Evolutionary conservation across 2,888 invertebrate genomes (phyloP).

Genomic region (Lymantria monacha): DNA sequence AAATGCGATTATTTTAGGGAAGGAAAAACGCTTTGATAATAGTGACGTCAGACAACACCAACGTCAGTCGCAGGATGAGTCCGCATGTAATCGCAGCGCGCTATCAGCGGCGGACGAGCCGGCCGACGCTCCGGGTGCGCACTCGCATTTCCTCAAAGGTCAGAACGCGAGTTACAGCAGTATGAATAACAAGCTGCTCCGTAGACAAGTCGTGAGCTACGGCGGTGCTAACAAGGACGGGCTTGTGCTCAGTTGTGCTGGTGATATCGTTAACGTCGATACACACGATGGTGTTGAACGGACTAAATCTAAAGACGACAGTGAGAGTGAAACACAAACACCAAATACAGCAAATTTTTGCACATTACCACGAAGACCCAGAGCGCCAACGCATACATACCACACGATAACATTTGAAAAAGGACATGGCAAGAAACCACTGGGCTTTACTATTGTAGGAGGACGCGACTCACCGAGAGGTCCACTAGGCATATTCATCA

Average conservation of each 20-base stretch:
- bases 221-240: constrained; percentile 73
- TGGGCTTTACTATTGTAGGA: constrained; percentile 95
- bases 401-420: constrained; percentile 90
- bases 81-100: constrained; percentile 73
- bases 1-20: constrained; percentile 81
- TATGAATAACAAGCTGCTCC: constrained; percentile 83
- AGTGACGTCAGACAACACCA: constrained; percentile 87
- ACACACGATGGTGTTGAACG: constrained; percentile 61
- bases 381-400: constrained; percentile 86
- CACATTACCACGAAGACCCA: constrained; percentile 87
- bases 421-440: constrained; percentile 90
- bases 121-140: constrained; percentile 63
- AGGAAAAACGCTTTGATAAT: constrained; percentile 72
- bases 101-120: constrained; percentile 74
- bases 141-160: constrained; percentile 84
- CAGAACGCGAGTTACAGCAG: constrained; percentile 83
- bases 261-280: constrained; percentile 66
- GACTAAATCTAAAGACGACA: constrained; percentile 57
- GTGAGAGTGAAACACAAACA: constrained; percentile 65
- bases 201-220: constrained; percentile 81
- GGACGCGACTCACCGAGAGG: constrained; percentile 93
- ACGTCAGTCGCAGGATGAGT: constrained; percentile 80
- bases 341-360: constrained; percentile 85
- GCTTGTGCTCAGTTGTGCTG: constrained; percentile 67
- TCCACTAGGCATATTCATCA: constrained; percentile 92